phyloP scores from a whole-genome alignment of 2,797 vertebrate genomes.

The Nannoperca australis region DNA sequence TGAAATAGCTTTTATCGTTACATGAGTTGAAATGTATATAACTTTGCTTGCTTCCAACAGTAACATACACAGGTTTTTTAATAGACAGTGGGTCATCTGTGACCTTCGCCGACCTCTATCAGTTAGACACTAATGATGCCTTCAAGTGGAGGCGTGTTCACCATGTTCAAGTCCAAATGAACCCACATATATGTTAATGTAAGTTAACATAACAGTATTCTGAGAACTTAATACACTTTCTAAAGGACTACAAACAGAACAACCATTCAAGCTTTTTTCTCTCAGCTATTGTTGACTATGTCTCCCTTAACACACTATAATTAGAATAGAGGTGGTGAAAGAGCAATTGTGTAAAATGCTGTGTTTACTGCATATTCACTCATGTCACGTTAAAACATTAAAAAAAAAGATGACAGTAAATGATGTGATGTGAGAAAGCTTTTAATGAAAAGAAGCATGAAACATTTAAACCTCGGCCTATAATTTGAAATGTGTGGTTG shows the following conservation, averaged over 20 bases:
- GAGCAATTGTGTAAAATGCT: neutral
- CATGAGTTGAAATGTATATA: neutral
- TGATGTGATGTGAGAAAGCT: neutral
- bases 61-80: too few relatives aligned
- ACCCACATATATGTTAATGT: neutral
- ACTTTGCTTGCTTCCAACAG: neutral
- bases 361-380: neutral
- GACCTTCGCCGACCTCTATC: neutral
- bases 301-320: neutral
- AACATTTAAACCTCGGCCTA: constrained; percentile 4
- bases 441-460: constrained; percentile 16
- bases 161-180: neutral
- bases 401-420: neutral
- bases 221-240: neutral
- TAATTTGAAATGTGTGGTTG: constrained; percentile 14
- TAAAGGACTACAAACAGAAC: neutral
- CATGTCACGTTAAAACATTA: constrained; percentile 9
- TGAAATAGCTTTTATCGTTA: neutral
- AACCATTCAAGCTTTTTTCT: too few relatives aligned
- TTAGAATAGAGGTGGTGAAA: neutral
- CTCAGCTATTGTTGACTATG: neutral
- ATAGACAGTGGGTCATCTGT: neutral
- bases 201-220: neutral
- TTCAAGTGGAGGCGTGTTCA: neutral
- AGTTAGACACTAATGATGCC: neutral